Evolutionary conservation across 2,888 invertebrate genomes (phyloP).

Genomic region (Mimas tiliae): DNA sequence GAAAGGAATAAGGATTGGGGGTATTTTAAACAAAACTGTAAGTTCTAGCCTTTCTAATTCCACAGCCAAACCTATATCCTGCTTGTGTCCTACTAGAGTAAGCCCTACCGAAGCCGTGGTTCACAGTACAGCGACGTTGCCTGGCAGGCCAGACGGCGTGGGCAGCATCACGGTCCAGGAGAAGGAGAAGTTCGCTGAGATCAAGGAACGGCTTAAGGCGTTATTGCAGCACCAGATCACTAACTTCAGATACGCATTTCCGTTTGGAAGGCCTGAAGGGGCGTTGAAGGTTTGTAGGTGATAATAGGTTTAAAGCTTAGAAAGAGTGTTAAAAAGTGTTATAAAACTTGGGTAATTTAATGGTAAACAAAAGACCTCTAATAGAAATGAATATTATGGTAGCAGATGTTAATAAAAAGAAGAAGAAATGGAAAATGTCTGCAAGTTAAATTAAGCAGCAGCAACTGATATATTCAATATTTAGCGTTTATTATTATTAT

Average conservation of each 20-base stretch:
- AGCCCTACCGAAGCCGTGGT: conserved; percentile 78
- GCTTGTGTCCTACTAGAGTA: conserved; percentile 82
- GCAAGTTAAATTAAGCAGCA: too few species aligned
- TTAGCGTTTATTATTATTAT: too few species aligned
- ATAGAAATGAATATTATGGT: too few species aligned
- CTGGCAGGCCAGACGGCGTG: conserved; percentile 97
- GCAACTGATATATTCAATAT: too few species aligned
- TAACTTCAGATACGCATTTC: conserved; percentile 99
- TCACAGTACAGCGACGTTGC: conserved; percentile 83
- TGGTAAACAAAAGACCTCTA: too few species aligned
- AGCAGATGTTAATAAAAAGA: too few species aligned
- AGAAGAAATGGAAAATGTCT: too few species aligned
- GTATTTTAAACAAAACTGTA: background rate
- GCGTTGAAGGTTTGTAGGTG: conserved; percentile 89
- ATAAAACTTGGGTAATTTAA: too few species aligned
- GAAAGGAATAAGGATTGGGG: background rate
- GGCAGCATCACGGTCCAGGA: conserved; percentile 99
- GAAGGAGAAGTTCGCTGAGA: conserved; percentile 98
- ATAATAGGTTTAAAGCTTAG: too few species aligned
- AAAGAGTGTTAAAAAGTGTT: too few species aligned
- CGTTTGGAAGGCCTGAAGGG: conserved; percentile 99
- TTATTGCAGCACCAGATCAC: conserved; percentile 99
- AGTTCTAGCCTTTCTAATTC: conserved; percentile 52
- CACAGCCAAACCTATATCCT: conserved; percentile 68
- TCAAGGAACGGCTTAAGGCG: conserved; percentile 96